These are phyloP conservation scores for Vombatus ursinus DNA, from an alignment of 2,113 vertebrate species.

Conservation along the genomic window DNA sequence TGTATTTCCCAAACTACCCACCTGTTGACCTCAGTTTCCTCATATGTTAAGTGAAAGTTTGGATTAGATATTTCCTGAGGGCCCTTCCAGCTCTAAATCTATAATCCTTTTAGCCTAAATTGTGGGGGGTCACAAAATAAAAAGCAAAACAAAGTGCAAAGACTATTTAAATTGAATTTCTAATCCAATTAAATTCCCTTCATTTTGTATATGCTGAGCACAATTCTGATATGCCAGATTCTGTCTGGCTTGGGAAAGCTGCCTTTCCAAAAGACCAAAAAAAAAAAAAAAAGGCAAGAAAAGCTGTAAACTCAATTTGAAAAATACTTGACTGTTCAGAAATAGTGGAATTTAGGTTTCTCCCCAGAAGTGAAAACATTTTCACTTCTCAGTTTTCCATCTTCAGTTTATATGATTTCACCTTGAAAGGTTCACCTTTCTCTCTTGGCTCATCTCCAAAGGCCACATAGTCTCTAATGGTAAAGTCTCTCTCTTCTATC, in stretches of 20 bases:
- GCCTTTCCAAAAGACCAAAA: slow-evolving; percentile 8
- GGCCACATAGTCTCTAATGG: not conserved
- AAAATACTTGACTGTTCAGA: slow-evolving; percentile 28
- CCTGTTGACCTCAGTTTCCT: not conserved
- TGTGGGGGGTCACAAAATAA: not conserved
- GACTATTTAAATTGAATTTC: not conserved
- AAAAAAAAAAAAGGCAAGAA: not conserved
- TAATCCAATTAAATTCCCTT: slow-evolving; percentile 28
- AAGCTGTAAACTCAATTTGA: not conserved
- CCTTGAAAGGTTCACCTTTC: no score
- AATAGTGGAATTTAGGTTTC: not conserved
- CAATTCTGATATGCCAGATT: not conserved
- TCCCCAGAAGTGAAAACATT: not conserved
- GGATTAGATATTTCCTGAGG: not conserved
- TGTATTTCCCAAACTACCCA: slow-evolving; percentile 26
- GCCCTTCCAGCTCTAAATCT: not conserved
- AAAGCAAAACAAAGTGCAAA: not conserved
- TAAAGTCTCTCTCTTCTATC: not conserved
- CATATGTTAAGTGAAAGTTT: not conserved
- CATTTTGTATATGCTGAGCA: not conserved
- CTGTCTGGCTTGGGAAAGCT: slow-evolving; percentile 9
- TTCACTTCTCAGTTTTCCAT: not conserved
- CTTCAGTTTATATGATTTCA: not conserved
- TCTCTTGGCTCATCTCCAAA: not conserved
- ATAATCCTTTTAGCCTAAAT: not conserved